These are phyloP conservation scores for Ptilonorhynchus violaceus DNA, from an alignment of 2,113 vertebrate genomes.

Conservation along the genomic window DNA sequence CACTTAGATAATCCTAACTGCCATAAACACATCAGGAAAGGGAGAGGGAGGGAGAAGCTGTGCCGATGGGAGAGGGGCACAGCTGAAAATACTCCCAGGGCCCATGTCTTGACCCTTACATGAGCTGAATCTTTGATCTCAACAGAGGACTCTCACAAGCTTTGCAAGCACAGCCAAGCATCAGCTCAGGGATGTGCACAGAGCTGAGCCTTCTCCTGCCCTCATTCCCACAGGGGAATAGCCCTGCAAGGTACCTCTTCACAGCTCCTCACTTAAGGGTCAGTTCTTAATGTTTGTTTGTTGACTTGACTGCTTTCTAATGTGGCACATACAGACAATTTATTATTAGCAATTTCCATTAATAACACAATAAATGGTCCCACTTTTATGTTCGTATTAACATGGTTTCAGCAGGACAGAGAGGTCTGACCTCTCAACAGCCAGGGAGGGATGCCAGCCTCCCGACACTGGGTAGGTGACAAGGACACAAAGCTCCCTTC, in stretches of 20 bases:
- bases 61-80: neutral
- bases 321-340: neutral
- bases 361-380: neutral
- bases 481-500: neutral
- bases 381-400: neutral
- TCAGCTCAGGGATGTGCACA: neutral
- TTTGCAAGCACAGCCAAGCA: neutral
- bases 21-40: neutral
- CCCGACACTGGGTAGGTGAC: neutral
- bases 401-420: rapidly evolving
- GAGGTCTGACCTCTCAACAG: neutral
- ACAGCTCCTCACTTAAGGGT: neutral
- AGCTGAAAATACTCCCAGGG: slow-evolving; percentile 28
- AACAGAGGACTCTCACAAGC: neutral
- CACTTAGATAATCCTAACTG: neutral
- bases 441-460: neutral
- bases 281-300: neutral
- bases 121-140: slow-evolving; percentile 34
- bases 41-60: neutral
- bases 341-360: neutral
- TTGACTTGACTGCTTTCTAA: neutral
- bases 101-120: neutral
- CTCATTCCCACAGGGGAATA: neutral
- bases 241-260: neutral
- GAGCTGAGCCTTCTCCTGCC: neutral